Evolutionary conservation across 2,888 invertebrate genomes (phyloP).

Genomic region (Itoplectis maculator): DNA sequence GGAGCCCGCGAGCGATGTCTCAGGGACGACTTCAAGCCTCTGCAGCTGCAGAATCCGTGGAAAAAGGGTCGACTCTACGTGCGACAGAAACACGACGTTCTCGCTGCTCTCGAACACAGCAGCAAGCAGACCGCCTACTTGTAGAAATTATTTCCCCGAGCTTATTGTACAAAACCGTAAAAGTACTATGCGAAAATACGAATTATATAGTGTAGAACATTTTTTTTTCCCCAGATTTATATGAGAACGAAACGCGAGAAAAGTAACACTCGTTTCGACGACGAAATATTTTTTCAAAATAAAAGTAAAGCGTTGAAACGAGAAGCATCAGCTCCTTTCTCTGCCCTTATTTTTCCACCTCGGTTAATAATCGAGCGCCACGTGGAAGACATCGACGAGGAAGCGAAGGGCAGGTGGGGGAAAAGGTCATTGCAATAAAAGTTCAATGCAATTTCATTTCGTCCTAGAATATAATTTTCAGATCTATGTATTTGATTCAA

Average conservation of each 20-base stretch:
- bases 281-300: conserved; percentile 13
- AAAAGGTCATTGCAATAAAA: conserved; percentile 1
- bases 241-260: conserved; percentile 29
- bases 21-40: conserved; percentile 96
- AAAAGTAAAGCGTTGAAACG: not conserved
- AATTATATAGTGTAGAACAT: conserved; percentile 35
- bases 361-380: not conserved
- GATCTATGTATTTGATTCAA: conserved; percentile 18
- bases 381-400: not conserved
- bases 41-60: conserved; percentile 98
- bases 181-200: conserved; percentile 9
- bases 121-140: conserved; percentile 91
- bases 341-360: not conserved
- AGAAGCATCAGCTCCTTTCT: not conserved
- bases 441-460: not conserved
- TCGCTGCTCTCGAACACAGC: conserved; percentile 95
- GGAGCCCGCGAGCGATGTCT: conserved; percentile 97
- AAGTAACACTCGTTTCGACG: not conserved
- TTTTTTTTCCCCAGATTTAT: conserved; percentile 41
- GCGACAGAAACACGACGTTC: conserved; percentile 94
- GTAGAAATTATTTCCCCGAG: conserved; percentile 72
- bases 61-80: conserved; percentile 97
- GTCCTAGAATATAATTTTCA: conserved; percentile 12
- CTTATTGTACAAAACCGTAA: conserved; percentile 51
- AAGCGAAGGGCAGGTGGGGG: not conserved